A percentile compares a stretch with the other conserved stretches of the same genome.
phyloP scores from a whole-genome alignment of 2,888 invertebrate species.

The Platypus cylindrus region DNA sequence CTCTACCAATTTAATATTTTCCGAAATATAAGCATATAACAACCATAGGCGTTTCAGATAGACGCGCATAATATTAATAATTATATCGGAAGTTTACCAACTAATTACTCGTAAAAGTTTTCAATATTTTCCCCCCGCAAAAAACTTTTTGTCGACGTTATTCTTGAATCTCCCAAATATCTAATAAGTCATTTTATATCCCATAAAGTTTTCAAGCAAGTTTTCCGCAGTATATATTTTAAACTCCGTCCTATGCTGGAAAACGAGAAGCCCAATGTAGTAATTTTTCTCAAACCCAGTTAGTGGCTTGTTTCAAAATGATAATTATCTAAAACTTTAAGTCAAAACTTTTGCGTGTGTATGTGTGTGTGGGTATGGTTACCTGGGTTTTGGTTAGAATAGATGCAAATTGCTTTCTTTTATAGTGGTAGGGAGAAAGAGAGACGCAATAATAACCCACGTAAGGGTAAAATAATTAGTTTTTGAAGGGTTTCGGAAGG shows the following conservation, averaged over 20 bases:
- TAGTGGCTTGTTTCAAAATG: slow-evolving; percentile 11
- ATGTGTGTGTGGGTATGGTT: too few species aligned
- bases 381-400: slow-evolving; percentile 10
- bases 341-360: slow-evolving; percentile 14
- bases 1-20: too few species aligned
- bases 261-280: too few species aligned
- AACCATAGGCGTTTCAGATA: too few species aligned
- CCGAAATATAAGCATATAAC: too few species aligned
- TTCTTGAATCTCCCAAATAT: slow-evolving; percentile 1
- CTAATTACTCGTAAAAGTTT: too few species aligned
- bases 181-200: slow-evolving; percentile 3
- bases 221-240: slow-evolving; percentile 5
- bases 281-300: slow-evolving; percentile 9
- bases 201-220: slow-evolving; percentile 1
- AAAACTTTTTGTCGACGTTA: too few species aligned
- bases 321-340: slow-evolving; percentile 14
- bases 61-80: too few species aligned
- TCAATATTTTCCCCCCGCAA: too few species aligned
- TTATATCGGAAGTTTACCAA: too few species aligned
- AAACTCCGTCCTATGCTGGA: slow-evolving; percentile 1
- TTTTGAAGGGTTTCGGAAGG: too few species aligned
- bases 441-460: slow-evolving; percentile 17
- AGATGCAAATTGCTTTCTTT: slow-evolving; percentile 17
- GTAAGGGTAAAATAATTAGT: slow-evolving; percentile 16
- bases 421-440: too few species aligned